Base-by-base conservation (phyloP, 2,888 invertebrate species). In the Cantharis nigra region DNA sequence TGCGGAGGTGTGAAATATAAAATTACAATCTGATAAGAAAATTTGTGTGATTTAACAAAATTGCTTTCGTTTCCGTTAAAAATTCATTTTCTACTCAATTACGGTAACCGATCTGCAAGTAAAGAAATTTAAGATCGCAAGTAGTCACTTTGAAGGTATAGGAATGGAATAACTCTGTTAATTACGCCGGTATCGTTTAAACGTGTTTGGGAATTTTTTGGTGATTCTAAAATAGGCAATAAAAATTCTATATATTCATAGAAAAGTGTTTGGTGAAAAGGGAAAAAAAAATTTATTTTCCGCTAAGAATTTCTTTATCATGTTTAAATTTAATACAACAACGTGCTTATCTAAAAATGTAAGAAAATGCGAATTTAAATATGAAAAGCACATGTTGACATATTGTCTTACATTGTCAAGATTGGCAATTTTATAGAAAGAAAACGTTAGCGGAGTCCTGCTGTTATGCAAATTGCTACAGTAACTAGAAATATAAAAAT, bases 401-500 rank as follows among this genome's bases (percentile, higher is more conserved):
- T 62, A 63, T 74, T 74, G 69, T 74, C 63, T 70, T 18, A 74
- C 30, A 74, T 70, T 74, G 69, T 69, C 74, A 74, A 69, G 63
- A 69, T 69, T 74, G 74, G 62, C 74, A 74, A 74, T 74, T 74
- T 74, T 70, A 20, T 23, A 69, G 74, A 28, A 63, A 67, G 67
- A 72, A 63, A 63, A 69, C 63, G 63, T 74, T 69, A 74, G 64
- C 70, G 30, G 23, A 65, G 65, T 67, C 71, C 33, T 71, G 69
- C 71, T 78, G 69, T 72, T 69, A 78, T 72, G 74, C 71, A 78
- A 67, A 77, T 77, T 77, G 74, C 74, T 74, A 13, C 67, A 69
- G 77, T 74, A 74, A 74, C 77, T 77, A 77, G 77, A 78, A 78
- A 76, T 78, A 78, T 76, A 78, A 74, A 78, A 78, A 78, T 76